Evolutionary conservation across 2,797 vertebrate species (phyloP).

Genomic region (Clarias platycephalus): DNA sequence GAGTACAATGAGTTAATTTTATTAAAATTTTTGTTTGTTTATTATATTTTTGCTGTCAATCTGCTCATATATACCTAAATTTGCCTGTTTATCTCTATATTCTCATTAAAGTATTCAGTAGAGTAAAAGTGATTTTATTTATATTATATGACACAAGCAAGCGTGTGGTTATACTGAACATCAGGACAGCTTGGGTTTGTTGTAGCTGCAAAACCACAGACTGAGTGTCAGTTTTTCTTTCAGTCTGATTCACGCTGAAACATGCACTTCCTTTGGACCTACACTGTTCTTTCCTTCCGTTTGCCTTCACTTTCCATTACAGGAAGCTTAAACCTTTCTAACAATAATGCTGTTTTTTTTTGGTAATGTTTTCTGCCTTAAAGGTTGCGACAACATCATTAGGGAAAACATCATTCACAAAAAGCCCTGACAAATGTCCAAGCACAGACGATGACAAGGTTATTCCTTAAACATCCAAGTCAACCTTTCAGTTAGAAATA

Average conservation of each 20-base stretch:
- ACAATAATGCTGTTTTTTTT: background rate
- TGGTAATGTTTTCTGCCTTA: background rate
- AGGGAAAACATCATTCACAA: background rate
- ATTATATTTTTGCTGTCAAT: no score
- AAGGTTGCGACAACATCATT: background rate
- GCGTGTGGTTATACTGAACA: background rate
- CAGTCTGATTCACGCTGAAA: constrained; percentile 2
- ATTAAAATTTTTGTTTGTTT: no score
- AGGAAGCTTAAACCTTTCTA: background rate
- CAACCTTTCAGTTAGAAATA: constrained; percentile 8
- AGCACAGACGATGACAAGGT: background rate
- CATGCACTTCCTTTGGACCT: constrained; percentile 18
- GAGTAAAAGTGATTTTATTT: background rate
- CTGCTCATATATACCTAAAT: background rate
- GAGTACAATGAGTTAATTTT: no score
- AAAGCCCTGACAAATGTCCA: background rate
- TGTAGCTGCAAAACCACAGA: background rate
- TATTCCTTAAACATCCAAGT: background rate
- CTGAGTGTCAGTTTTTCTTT: background rate
- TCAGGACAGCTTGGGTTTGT: background rate
- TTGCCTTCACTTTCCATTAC: background rate
- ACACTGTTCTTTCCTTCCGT: constrained; percentile 23
- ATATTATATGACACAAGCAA: background rate
- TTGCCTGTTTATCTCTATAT: background rate
- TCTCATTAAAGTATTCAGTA: background rate